These are phyloP conservation scores for Oedothorax gibbosus DNA, from an alignment of 1,140 invertebrate species.

Conservation along the genomic window DNA sequence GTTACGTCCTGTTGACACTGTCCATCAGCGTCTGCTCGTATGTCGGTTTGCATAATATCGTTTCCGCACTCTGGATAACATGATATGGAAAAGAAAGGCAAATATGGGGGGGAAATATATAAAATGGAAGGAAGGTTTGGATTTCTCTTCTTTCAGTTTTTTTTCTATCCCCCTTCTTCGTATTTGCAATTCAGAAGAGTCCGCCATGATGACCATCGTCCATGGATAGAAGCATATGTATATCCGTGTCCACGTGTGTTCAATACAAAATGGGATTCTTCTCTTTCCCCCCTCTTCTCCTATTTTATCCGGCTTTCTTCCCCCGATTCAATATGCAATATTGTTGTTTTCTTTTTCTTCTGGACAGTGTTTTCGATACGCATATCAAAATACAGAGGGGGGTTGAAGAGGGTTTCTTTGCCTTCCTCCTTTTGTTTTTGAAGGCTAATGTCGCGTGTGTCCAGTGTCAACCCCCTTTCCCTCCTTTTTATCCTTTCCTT, in stretches of 20 bases:
- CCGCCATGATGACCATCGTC: slow-evolving; percentile 42
- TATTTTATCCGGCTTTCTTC: not conserved
- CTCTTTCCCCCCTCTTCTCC: not conserved
- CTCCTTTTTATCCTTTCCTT: not conserved
- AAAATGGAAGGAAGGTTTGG: slow-evolving; percentile 48
- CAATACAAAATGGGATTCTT: slow-evolving; percentile 35
- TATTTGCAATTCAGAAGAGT: slow-evolving; percentile 60
- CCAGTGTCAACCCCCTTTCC: slow-evolving; percentile 1
- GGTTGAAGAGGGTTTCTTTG: not conserved
- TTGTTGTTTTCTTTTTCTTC: not conserved
- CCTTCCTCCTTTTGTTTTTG: not conserved
- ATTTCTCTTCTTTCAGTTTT: slow-evolving; percentile 39
- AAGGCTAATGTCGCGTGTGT: not conserved
- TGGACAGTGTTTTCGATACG: slow-evolving; percentile 26
- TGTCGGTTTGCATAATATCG: slow-evolving; percentile 60
- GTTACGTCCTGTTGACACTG: slow-evolving; percentile 55
- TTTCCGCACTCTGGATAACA: slow-evolving; percentile 50
- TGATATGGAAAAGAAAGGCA: slow-evolving; percentile 46
- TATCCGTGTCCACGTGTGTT: slow-evolving; percentile 48
- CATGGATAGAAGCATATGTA: slow-evolving; percentile 57
- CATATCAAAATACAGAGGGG: slow-evolving; percentile 23
- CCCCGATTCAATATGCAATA: not conserved
- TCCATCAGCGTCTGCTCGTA: slow-evolving; percentile 46
- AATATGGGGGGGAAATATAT: slow-evolving; percentile 51
- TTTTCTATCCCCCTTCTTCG: not conserved